These are phyloP conservation scores for Argentina silus DNA, from an alignment of 2,797 vertebrate species.

Conservation along the genomic window DNA sequence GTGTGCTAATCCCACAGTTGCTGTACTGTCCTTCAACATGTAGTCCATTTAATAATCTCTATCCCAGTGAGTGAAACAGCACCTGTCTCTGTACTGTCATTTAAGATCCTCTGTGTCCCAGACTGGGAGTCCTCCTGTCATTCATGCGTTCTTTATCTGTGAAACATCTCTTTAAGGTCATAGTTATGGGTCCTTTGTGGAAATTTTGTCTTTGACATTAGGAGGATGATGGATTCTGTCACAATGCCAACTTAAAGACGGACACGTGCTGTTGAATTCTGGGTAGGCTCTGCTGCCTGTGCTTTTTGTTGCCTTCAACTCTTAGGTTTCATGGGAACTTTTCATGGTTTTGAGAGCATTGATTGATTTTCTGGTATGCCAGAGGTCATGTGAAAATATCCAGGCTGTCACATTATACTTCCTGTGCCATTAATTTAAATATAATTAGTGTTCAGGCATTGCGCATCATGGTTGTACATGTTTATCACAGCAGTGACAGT, in stretches of 20 bases:
- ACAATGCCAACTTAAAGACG: conserved; percentile 55
- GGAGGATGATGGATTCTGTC: conserved; percentile 12
- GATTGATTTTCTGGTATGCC: conserved; percentile 54
- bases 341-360: conserved; percentile 39
- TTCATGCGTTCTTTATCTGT: conserved; percentile 4
- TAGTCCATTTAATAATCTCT: neutral
- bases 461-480: conserved; percentile 15
- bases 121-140: conserved; percentile 5
- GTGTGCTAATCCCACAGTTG: conserved; percentile 7
- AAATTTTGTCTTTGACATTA: conserved; percentile 27
- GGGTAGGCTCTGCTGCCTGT: conserved; percentile 40
- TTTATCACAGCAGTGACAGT: conserved; percentile 1
- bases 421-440: conserved; percentile 45
- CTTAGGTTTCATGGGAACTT: conserved; percentile 55
- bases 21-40: neutral
- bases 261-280: conserved; percentile 44
- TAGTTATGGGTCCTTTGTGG: conserved; percentile 23
- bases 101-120: conserved; percentile 5
- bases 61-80: neutral
- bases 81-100: conserved; percentile 1
- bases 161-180: conserved; percentile 17
- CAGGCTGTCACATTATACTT: conserved; percentile 29
- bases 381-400: conserved; percentile 66
- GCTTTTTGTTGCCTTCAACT: conserved; percentile 9
- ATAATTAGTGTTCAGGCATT: conserved; percentile 13